Evolutionary conservation across 2,113 vertebrate genomes (phyloP).

Genomic region (Nestor notabilis): DNA sequence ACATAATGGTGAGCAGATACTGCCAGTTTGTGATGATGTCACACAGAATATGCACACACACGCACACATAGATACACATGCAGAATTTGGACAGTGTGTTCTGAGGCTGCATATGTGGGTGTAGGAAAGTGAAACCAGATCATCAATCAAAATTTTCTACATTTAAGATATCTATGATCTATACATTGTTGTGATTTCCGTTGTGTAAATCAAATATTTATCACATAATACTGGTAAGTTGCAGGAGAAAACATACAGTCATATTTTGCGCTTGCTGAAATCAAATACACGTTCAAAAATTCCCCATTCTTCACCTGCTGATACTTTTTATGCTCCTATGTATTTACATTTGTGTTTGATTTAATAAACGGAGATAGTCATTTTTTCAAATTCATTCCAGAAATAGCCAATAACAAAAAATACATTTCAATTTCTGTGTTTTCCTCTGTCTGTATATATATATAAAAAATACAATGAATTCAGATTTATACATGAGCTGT

Average conservation of each 20-base stretch:
- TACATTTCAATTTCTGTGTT: background rate
- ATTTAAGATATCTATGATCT: background rate
- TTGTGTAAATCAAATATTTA: slow-evolving; percentile 34
- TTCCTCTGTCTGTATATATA: background rate
- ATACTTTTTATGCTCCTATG: background rate
- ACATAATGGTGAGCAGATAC: background rate
- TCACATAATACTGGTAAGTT: background rate
- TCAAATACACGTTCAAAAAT: background rate
- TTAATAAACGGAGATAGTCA: background rate
- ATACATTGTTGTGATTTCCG: background rate
- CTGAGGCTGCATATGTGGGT: background rate
- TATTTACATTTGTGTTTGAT: background rate
- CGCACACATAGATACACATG: background rate
- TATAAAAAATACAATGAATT: background rate
- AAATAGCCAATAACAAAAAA: background rate
- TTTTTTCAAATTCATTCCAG: background rate
- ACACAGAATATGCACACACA: rapidly evolving
- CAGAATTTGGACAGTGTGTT: background rate
- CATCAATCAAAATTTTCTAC: background rate
- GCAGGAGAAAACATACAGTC: background rate
- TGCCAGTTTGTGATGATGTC: background rate
- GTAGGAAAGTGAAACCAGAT: background rate
- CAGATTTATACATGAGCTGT: background rate
- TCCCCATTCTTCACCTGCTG: background rate
- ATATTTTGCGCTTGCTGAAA: background rate